Evolutionary conservation across 37 sponge, comb jelly and placozoan species (phyloP).

Genomic region (Beroe forskalii): DNA sequence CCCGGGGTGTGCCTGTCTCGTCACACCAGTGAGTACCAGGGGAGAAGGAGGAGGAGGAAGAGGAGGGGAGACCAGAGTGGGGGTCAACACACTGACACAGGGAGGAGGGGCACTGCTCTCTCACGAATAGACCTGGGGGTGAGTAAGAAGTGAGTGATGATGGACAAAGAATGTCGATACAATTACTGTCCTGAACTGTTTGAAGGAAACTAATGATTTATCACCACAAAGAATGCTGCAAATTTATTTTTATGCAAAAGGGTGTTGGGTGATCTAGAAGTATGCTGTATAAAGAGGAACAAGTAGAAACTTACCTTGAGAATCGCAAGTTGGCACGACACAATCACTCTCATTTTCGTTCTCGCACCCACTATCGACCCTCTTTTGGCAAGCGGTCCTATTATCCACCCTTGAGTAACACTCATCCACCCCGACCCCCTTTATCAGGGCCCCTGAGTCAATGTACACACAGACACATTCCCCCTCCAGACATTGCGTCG

Average conservation of each 20-base stretch:
- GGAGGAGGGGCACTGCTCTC: neutral
- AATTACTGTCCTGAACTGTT: too few relatives aligned
- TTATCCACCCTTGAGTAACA: neutral
- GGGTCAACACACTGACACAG: constrained; percentile 48
- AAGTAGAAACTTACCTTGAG: constrained; percentile 36
- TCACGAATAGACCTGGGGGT: neutral
- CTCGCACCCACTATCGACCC: neutral
- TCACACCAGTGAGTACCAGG: constrained; percentile 40
- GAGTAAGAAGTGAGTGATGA: neutral
- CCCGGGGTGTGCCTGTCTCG: neutral
- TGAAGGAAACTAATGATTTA: too few relatives aligned
- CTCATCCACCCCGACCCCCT: neutral
- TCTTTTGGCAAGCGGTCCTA: constrained; percentile 40
- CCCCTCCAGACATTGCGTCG: neutral
- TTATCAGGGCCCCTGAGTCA: neutral
- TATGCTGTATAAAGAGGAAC: too few relatives aligned
- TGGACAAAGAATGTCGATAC: too few relatives aligned
- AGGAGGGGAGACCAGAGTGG: neutral
- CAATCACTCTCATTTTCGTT: constrained; percentile 36
- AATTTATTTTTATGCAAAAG: too few relatives aligned
- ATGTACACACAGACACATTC: constrained; percentile 48
- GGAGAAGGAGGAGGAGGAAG: neutral
- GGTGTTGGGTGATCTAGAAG: too few relatives aligned
- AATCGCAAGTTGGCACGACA: neutral
- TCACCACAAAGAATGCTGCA: too few relatives aligned